Conservation (phyloP, 53 echinoderm and acorn worm species). For the Holothuria scabra region DNA sequence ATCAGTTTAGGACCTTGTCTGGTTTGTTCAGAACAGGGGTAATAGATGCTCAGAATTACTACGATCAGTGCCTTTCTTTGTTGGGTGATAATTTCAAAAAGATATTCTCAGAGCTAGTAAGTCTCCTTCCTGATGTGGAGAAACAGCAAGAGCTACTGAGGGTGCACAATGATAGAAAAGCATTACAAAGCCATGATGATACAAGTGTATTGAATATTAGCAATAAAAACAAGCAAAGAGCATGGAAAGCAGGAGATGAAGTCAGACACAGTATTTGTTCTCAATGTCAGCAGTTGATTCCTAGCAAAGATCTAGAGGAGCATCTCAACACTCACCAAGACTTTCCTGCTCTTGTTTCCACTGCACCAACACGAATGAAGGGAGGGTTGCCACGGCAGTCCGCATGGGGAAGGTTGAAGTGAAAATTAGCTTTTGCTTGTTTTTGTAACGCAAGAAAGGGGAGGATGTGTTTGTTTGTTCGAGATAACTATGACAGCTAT, state of each 20-base stretch:
- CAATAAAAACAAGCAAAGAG: conserved; percentile 49
- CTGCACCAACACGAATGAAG: not conserved
- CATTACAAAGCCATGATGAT: conserved; percentile 33
- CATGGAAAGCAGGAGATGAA: conserved; percentile 38
- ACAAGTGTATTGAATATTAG: conserved; percentile 63
- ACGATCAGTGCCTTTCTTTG: conserved; percentile 62
- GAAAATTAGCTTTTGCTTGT: too few species aligned
- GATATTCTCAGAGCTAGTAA: conserved; percentile 87
- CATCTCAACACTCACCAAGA: conserved; percentile 82
- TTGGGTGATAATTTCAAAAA: conserved; percentile 78
- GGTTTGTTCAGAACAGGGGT: conserved; percentile 69
- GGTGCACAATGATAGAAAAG: conserved; percentile 65
- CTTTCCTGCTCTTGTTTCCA: conserved; percentile 67
- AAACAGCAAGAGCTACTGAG: conserved; percentile 86
- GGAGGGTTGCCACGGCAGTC: not conserved
- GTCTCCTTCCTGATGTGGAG: conserved; percentile 77
- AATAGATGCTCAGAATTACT: conserved; percentile 67
- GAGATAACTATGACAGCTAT: too few species aligned
- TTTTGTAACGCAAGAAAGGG: too few species aligned
- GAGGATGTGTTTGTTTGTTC: too few species aligned
- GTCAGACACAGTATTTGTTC: conserved; percentile 64
- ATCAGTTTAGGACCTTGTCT: conserved; percentile 76
- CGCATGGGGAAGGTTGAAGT: conserved; percentile 47
- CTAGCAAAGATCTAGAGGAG: conserved; percentile 54
- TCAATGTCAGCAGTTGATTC: conserved; percentile 70